Conservation (phyloP, 2,113 vertebrate genomes). For the Hirundichthys speculiger region DNA sequence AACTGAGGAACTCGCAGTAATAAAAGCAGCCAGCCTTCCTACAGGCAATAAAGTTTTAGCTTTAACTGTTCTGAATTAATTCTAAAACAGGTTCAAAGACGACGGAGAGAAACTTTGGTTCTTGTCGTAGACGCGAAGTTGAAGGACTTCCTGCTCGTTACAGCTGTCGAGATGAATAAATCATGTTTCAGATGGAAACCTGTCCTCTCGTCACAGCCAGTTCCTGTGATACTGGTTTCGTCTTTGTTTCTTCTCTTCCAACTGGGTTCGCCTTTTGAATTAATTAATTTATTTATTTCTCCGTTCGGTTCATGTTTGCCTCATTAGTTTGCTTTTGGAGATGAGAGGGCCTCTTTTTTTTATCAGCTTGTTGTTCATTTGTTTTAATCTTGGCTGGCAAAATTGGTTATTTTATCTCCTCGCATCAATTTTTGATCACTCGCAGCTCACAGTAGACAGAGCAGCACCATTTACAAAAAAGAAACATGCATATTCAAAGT, state of each 20-base stretch:
- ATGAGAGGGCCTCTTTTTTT: constrained; percentile 22
- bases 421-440: constrained; percentile 18
- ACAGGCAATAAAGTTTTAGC: too few relatives aligned
- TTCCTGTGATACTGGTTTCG: not conserved
- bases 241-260: not conserved
- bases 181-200: constrained; percentile 25
- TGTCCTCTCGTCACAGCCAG: constrained; percentile 21
- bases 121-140: constrained; percentile 25
- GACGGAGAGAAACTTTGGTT: constrained; percentile 37
- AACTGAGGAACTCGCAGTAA: too few relatives aligned
- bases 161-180: constrained; percentile 46
- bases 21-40: too few relatives aligned
- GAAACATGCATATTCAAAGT: not conserved
- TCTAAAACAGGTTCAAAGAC: too few relatives aligned
- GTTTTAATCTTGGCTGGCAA: constrained; percentile 10
- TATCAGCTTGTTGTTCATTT: constrained; percentile 23
- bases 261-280: constrained; percentile 10
- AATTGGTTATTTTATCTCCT: constrained; percentile 22
- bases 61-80: too few relatives aligned
- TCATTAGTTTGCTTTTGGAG: constrained; percentile 17
- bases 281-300: not conserved
- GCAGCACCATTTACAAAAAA: not conserved
- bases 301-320: not conserved
- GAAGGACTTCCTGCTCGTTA: constrained; percentile 53
- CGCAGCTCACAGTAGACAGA: not conserved